Evolutionary conservation across 2,888 invertebrate species (phyloP).

Genomic region (Drosophila mercatorum): DNA sequence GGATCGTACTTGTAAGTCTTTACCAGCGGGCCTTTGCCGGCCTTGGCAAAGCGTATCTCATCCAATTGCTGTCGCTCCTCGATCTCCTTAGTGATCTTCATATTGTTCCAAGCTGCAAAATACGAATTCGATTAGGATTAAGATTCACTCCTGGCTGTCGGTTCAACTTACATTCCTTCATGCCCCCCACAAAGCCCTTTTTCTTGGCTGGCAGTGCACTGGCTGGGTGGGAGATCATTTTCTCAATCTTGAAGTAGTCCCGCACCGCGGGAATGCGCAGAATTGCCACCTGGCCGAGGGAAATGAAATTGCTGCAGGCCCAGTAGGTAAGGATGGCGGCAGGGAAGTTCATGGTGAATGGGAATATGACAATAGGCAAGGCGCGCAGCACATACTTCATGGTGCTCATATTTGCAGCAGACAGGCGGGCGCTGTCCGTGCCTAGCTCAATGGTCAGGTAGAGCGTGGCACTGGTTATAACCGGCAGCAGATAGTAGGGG

Average conservation of each 20-base stretch:
- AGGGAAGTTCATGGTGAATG: slow-evolving; percentile 94
- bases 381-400: slow-evolving; percentile 91
- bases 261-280: slow-evolving; percentile 91
- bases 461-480: slow-evolving; percentile 93
- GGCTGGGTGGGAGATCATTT: slow-evolving; percentile 86
- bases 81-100: slow-evolving; percentile 91
- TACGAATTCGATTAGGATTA: background rate
- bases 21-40: slow-evolving; percentile 93
- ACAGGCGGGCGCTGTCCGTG: slow-evolving; percentile 89
- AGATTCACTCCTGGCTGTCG: too few relatives aligned
- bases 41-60: slow-evolving; percentile 91
- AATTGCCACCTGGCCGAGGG: slow-evolving; percentile 90
- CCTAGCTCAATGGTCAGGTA: slow-evolving; percentile 93
- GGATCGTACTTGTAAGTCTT: slow-evolving; percentile 96
- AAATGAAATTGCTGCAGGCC: slow-evolving; percentile 94
- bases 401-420: slow-evolving; percentile 88
- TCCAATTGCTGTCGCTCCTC: slow-evolving; percentile 91
- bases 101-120: slow-evolving; percentile 90
- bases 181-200: slow-evolving; percentile 91
- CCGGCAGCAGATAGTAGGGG: slow-evolving; percentile 93
- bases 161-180: slow-evolving; percentile 90
- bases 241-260: slow-evolving; percentile 91
- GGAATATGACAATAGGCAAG: slow-evolving; percentile 91
- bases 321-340: slow-evolving; percentile 95
- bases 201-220: slow-evolving; percentile 88